Evolutionary conservation across 1,140 invertebrate genomes (phyloP), one percentile per base, ranked within the genome.

Genomic region (Nebria ingens): DNA sequence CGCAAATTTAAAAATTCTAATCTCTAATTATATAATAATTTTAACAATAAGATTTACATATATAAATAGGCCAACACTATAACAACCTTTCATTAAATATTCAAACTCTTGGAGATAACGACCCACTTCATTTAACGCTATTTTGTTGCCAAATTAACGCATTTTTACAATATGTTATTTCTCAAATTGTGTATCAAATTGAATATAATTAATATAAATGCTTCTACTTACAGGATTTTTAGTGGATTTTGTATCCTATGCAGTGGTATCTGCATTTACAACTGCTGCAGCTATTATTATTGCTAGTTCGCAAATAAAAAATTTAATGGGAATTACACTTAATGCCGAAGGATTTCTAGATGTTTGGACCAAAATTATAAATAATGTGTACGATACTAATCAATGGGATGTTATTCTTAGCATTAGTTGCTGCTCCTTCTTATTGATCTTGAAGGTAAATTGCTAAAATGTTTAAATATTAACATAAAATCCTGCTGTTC

Each of bases 271-370:
- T 53, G 89, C 89, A 1, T 93, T 93, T 64, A 93, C 89, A 11
- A 89, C 89, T 3, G 90, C 90, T 0, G 88, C 89, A 0, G 88
- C 90, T 12, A 71, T 93, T 1, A 91, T 87, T 0, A 91, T 93
- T 55, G 86, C 84, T 1, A 82, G 84, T 20, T 83, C 87, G 1
- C 90, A 94, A 72, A 73, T 93, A 9, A 93, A 87, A 65, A 79
- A 78, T 19, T 66, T 90, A 1, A 70, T 89, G 2, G 87, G 86
- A 0, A 67, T 90, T 1, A 76, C 71, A 53, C 82, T 81, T 53
- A 73, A 74, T 29, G 76, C 79, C 0, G 79, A 84, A 59, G 76
- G 71, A 9, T 85, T 86, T 59, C 62, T 83, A 4, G 74, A 78
- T 1, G 79, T 78, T 3, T 81, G 81, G 77, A 63, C 61, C 22